Evolutionary conservation across 2,113 vertebrate species (phyloP).

Genomic region (Australoheros scitulus): DNA sequence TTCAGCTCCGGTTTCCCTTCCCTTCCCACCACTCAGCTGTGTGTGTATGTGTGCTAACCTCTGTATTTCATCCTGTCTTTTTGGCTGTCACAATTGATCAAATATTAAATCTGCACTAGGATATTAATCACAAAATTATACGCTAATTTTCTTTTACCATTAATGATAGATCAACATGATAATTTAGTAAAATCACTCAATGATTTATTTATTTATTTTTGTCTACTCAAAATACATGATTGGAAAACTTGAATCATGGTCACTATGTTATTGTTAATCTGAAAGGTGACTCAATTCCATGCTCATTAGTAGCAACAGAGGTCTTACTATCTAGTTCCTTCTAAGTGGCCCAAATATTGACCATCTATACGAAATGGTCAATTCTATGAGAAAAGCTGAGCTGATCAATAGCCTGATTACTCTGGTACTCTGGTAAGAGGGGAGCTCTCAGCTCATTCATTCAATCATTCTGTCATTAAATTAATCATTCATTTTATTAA

Average conservation of each 20-base stretch:
- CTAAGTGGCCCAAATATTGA: constrained; percentile 69
- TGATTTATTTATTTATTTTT: constrained; percentile 9
- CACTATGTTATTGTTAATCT: constrained; percentile 16
- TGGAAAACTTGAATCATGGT: constrained; percentile 1
- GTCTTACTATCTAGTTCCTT: constrained; percentile 57
- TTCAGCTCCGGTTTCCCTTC: constrained; percentile 79
- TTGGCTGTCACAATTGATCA: constrained; percentile 46
- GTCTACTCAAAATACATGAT: constrained; percentile 18
- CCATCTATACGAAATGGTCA: constrained; percentile 68
- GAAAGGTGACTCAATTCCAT: constrained; percentile 53
- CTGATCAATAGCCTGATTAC: constrained; percentile 62
- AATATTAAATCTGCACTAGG: constrained; percentile 9
- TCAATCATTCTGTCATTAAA: constrained; percentile 21
- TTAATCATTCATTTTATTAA: constrained; percentile 23
- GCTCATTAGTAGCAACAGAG: constrained; percentile 55
- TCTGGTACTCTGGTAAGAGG: constrained; percentile 29
- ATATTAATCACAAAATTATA: background rate
- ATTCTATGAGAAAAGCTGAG: constrained; percentile 58
- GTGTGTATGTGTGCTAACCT: constrained; percentile 21
- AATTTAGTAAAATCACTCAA: constrained; percentile 2
- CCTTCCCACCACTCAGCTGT: constrained; percentile 68
- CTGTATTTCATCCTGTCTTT: constrained; percentile 32
- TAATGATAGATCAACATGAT: background rate
- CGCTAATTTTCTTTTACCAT: background rate
- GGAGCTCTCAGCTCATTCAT: constrained; percentile 20